Base-by-base conservation (phyloP, 2,113 vertebrate species). In the Excalfactoria chinensis region DNA sequence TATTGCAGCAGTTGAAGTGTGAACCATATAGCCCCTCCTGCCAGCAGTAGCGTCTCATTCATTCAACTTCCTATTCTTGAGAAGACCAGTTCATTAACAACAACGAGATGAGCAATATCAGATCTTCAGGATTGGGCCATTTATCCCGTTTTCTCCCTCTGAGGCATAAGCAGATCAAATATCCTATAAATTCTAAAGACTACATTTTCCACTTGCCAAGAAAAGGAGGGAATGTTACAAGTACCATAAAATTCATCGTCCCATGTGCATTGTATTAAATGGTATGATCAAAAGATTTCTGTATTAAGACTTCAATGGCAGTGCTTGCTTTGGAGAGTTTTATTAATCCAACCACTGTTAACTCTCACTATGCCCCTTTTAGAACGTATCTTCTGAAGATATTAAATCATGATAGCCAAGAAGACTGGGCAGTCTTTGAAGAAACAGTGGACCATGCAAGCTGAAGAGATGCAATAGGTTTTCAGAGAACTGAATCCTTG, bases 191-290 rank as follows among this genome's bases (percentile, higher is more conserved):
- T 88, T 85, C 64, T 67, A 85, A 49, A 62, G 59, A 60, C 51
- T 89, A 46, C 75, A 55, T 9, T 76, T 75, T 85, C 89, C 68
- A 34, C 32, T 93, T 76, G 87, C 84, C 78, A 85, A 83, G 82
- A 91, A 58, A n/a, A 90, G 80, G 81, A 81, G 35, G 18, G 81
- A 91, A 28, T 18, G 41, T 69, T 92, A 66, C 59, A 82, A 91
- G 74, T 60, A 16, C 67, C 3, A 1, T 90, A 71, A 87, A 90
- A 92, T 79, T 76, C 43, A 30, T 75, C 76, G 68, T 93, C 82
- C 71, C 68, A 2, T 49, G 63, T 71, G 62, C 73, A 55, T 85
- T 1, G 0, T 83, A 79, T 89, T 89, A 79, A 84, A 43, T 62
- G 35, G 46, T 19, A 55, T n/a, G 89, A 85, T 68, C 71, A 70